These are phyloP conservation scores for Malaclemys terrapin DNA, from an alignment of 2,113 vertebrate species.

Conservation along the genomic window DNA sequence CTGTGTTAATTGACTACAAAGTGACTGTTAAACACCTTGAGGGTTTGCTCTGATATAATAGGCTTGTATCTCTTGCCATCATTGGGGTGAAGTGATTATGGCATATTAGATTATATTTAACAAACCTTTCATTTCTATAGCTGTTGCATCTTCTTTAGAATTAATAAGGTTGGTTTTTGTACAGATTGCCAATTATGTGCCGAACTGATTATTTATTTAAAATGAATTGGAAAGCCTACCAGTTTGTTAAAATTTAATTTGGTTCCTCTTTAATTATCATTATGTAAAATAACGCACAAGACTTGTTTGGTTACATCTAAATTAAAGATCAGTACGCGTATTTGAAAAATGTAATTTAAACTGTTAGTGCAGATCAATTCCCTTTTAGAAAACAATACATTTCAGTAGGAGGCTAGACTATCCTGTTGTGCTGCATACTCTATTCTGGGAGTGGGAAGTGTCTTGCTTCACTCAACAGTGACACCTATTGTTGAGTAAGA, in stretches of 20 bases:
- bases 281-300: neutral
- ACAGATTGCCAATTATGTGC: slow-evolving; percentile 32
- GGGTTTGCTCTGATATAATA: slow-evolving; percentile 7
- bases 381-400: neutral
- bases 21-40: neutral
- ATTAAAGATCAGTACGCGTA: neutral
- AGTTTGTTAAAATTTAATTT: neutral
- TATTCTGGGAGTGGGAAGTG: neutral
- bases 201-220: neutral
- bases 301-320: neutral
- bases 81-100: neutral
- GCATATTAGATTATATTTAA: slow-evolving; percentile 21
- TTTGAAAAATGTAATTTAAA: neutral
- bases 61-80: neutral
- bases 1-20: slow-evolving; percentile 8
- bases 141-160: neutral
- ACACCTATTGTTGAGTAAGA: fast-evolving
- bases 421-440: neutral
- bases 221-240: neutral
- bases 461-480: neutral
- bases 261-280: neutral
- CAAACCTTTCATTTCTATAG: neutral
- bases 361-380: neutral
- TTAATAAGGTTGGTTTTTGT: slow-evolving; percentile 13
- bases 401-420: neutral